Conservation (phyloP, 1,140 invertebrate genomes). For the Cherax quadricarinatus region DNA sequence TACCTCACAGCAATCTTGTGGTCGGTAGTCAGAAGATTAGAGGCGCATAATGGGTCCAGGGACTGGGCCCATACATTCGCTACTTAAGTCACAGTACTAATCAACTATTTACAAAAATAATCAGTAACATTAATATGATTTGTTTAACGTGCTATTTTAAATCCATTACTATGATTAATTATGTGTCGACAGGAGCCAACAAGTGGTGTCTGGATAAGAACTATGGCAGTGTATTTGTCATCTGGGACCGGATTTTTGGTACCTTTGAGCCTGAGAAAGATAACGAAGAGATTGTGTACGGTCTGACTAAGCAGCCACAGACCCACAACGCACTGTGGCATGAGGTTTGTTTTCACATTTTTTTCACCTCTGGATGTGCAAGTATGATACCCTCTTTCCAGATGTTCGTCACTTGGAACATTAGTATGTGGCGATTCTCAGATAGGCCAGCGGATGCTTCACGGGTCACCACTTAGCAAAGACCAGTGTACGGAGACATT, state of each 20-base stretch:
- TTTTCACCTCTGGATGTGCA: too few relatives aligned
- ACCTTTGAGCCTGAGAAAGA: conserved; percentile 80
- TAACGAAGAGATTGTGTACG: conserved; percentile 78
- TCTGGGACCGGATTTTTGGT: conserved; percentile 80
- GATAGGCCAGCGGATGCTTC: neutral
- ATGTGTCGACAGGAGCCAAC: conserved; percentile 20
- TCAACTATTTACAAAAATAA: too few relatives aligned
- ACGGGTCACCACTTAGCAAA: neutral
- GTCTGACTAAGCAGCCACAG: conserved; percentile 76
- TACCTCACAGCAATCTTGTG: too few relatives aligned
- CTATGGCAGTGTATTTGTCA: conserved; percentile 82
- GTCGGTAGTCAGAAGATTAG: too few relatives aligned
- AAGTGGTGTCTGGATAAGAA: conserved; percentile 82
- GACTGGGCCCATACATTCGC: too few relatives aligned
- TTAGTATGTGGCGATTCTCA: neutral
- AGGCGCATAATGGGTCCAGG: too few relatives aligned
- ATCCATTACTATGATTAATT: too few relatives aligned
- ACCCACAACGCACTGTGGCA: conserved; percentile 38
- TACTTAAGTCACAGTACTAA: too few relatives aligned
- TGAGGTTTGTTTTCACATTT: neutral
- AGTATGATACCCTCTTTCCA: neutral
- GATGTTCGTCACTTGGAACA: neutral
- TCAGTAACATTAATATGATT: too few relatives aligned
- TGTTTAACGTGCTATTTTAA: too few relatives aligned
- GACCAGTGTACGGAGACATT: too few relatives aligned